These are phyloP conservation scores for Sebastes diaconus DNA, from an alignment of 2,797 vertebrate genomes.

Conservation along the genomic window DNA sequence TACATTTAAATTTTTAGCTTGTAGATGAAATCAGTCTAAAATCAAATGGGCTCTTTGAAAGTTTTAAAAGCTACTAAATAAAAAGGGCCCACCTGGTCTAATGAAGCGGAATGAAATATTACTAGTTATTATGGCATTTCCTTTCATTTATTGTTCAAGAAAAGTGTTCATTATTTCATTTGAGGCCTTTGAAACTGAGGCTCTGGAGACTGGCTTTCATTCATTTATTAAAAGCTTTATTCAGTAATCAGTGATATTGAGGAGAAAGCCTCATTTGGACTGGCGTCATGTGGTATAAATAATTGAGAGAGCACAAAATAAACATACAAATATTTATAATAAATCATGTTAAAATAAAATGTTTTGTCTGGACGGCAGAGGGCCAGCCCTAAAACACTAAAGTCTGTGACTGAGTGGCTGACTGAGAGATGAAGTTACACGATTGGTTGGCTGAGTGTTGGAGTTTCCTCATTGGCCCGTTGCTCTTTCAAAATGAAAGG, in stretches of 20 bases:
- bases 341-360: neutral
- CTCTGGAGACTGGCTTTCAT: neutral
- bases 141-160: conserved; percentile 21
- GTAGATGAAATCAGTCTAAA: neutral
- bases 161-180: conserved; percentile 16
- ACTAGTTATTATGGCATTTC: conserved; percentile 1
- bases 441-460: too few species aligned
- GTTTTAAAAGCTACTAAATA: neutral
- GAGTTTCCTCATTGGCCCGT: too few species aligned
- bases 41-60: conserved; percentile 17
- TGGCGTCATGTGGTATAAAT: neutral
- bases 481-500: too few species aligned
- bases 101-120: conserved; percentile 8
- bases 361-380: too few species aligned
- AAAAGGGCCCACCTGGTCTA: neutral
- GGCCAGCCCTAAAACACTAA: too few species aligned
- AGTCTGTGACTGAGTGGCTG: too few species aligned
- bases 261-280: neutral
- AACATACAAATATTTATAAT: neutral
- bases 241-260: neutral
- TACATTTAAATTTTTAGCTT: neutral
- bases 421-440: too few species aligned
- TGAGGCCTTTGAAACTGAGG: neutral
- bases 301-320: neutral
- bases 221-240: neutral